Conservation (phyloP, 1,140 invertebrate species). For the Drosophila eugracilis region DNA sequence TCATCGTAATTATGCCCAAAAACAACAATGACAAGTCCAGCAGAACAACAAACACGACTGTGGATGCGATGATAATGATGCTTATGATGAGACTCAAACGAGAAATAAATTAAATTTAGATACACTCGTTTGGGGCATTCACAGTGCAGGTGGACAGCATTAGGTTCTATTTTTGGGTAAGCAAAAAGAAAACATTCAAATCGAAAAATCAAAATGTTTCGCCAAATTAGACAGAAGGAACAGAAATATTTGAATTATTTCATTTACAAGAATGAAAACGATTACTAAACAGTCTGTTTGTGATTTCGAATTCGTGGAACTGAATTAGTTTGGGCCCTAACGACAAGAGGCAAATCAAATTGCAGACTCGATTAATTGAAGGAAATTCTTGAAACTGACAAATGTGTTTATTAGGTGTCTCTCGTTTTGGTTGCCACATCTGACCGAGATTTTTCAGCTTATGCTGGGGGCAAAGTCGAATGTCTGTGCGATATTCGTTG, state of each 20-base stretch:
- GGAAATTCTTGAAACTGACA: background rate
- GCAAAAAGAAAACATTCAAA: background rate
- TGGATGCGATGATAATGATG: conserved; percentile 34
- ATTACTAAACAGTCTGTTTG: no score
- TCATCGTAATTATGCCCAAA: conserved; percentile 7
- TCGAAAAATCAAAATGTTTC: conserved; percentile 7
- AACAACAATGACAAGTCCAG: conserved; percentile 37
- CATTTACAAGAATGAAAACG: no score
- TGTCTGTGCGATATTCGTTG: no score
- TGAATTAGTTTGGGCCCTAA: background rate
- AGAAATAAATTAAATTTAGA: background rate
- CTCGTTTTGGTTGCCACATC: background rate
- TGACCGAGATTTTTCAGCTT: conserved; percentile 10
- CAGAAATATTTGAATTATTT: conserved; percentile 1
- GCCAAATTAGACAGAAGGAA: background rate
- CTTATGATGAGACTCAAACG: conserved; percentile 5
- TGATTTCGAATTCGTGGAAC: background rate
- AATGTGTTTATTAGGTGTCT: no score
- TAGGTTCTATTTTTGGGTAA: background rate
- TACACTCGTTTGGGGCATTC: no score
- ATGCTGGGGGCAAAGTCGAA: background rate
- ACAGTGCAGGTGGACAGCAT: conserved; percentile 11
- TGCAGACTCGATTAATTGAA: background rate
- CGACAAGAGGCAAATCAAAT: background rate
- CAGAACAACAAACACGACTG: conserved; percentile 19